Evolutionary conservation across 2,888 invertebrate species (phyloP), one percentile per base, ranked within the genome.

Genomic region (Acleris literana): DNA sequence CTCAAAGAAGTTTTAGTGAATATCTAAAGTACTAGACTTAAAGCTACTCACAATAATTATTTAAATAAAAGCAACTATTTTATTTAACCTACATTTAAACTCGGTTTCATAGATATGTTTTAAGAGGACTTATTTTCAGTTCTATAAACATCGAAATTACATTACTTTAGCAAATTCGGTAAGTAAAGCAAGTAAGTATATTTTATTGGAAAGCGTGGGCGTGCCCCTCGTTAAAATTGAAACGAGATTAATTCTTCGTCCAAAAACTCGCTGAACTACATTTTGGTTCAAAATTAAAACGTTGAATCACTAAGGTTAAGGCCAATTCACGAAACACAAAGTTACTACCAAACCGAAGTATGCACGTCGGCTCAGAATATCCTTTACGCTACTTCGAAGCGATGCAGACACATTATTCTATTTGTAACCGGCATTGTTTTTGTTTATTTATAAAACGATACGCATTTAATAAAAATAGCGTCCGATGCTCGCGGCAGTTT

Each of bases 401-500:
- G 44, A 57, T 49, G 61, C 65, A 66, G 61, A 61, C 65, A 52
- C 60, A 55, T 65, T 55, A 55, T 55, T 66, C 65, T 66, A 66
- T 66, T 66, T 61, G 44, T 18, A 53, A 44, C 33, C 29, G 33
- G 25, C 58, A 63, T 61, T 63, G 58, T 63, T 58, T 67, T 49
- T 49, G 59, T 39, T 59, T 63, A 53, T 63, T 63, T 59, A 63
- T 59, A 65, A 52, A 59, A 69, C 68, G 44, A 67, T 68, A 63
- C 69, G 66, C 62, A 39, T 57, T 46, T 46, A 57, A 52, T 53
- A 57, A 56, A 52, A 52, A 52, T 52, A 58, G 51, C 46, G 17
- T 43, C n/a, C 33, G 20, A 29, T 73, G 71, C 72, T 71, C 75
- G 70, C 74, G 79, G 75, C 77, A 71, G 70, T 72, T 73, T 76